phyloP scores from a whole-genome alignment of 2,113 vertebrate species.

The Stercorarius parasiticus region DNA sequence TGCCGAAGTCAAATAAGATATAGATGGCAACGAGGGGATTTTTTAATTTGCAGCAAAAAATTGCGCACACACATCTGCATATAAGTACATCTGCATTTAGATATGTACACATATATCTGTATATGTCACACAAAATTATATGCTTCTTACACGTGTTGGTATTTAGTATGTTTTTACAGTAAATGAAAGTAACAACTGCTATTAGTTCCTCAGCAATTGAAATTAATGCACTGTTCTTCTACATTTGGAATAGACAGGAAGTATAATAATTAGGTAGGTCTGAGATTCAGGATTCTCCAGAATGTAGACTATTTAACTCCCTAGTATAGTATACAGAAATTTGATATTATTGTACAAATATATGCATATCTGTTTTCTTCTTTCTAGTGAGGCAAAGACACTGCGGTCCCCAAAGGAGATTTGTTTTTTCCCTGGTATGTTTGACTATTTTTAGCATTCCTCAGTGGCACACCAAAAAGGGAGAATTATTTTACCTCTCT shows the following conservation, averaged over 20 bases:
- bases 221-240: not conserved
- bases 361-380: not conserved
- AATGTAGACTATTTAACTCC: not conserved
- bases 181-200: not conserved
- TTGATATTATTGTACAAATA: not conserved
- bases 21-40: not conserved
- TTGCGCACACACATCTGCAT: not conserved
- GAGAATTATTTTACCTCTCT: slow-evolving; percentile 44
- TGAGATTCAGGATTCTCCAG: not conserved
- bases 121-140: not conserved
- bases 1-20: not conserved
- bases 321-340: not conserved
- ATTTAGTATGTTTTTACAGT: not conserved
- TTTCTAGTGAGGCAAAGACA: not conserved
- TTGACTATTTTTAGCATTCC: slow-evolving; percentile 45
- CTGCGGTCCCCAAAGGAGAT: not conserved
- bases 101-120: not conserved
- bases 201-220: not conserved
- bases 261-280: not conserved
- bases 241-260: not conserved
- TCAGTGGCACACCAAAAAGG: slow-evolving; percentile 2
- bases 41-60: not conserved
- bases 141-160: not conserved
- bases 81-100: not conserved
- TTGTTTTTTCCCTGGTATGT: not conserved